Percentiles rank a stretch among this genome's conserved stretches.
Conservation (phyloP, 2,888 invertebrate genomes). For the Orchesella flavescens region DNA sequence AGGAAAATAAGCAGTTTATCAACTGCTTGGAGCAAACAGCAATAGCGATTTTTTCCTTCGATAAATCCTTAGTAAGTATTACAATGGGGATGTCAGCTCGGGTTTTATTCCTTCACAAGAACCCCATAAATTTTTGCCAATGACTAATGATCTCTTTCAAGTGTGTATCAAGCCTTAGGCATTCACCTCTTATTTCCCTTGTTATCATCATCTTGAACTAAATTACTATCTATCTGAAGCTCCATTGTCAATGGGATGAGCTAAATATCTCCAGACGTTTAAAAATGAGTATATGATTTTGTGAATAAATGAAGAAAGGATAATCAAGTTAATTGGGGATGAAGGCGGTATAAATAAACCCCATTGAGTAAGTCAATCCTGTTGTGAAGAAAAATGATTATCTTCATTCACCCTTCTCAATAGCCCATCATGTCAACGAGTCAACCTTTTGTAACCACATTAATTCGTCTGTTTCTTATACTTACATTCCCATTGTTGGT, state of each 20-base stretch:
- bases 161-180: too few species aligned
- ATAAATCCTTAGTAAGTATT: too few species aligned
- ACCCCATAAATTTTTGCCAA: too few species aligned
- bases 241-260: background rate
- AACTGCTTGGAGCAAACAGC: too few species aligned
- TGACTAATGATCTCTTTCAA: too few species aligned
- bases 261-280: too few species aligned
- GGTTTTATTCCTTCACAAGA: too few species aligned
- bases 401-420: slow-evolving; percentile 2
- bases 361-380: slow-evolving; percentile 25
- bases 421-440: slow-evolving; percentile 30
- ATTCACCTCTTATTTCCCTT: background rate
- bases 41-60: too few species aligned
- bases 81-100: too few species aligned
- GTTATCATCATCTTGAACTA: background rate
- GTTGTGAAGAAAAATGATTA: slow-evolving; percentile 44
- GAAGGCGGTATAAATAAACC: slow-evolving; percentile 50
- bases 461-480: background rate
- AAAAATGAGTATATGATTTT: too few species aligned
- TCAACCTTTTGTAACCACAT: background rate
- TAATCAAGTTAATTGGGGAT: slow-evolving; percentile 57
- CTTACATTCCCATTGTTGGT: background rate
- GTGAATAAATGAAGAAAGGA: slow-evolving; percentile 25
- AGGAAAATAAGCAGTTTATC: too few species aligned
- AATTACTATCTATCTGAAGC: background rate